A percentile compares a stretch with the other conserved stretches of the same genome.
Evolutionary conservation across 2,888 invertebrate genomes (phyloP).

Genomic region (Drosophila putrida): DNA sequence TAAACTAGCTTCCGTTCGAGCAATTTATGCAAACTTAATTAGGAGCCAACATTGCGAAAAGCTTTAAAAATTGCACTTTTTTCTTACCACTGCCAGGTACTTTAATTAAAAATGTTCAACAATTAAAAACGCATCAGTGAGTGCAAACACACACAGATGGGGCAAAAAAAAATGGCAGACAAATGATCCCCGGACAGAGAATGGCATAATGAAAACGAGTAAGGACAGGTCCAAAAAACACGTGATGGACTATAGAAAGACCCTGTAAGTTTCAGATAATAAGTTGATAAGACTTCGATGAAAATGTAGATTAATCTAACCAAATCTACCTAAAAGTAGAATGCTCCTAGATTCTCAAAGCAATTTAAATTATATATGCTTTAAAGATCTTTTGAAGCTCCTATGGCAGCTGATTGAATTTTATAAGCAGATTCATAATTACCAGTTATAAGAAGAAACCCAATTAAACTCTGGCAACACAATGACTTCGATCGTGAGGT

Average conservation of each 20-base stretch:
- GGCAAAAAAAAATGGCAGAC: background rate
- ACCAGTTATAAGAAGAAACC: too few species aligned
- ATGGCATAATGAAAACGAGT: slow-evolving; percentile 20
- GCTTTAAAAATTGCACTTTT: slow-evolving; percentile 50
- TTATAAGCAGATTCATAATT: too few species aligned
- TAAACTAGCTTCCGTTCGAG: slow-evolving; percentile 11
- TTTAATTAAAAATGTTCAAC: slow-evolving; percentile 66
- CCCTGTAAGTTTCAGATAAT: background rate
- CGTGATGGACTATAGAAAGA: background rate
- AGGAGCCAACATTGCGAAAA: slow-evolving; percentile 35
- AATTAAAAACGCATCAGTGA: slow-evolving; percentile 70
- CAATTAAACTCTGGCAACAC: too few species aligned
- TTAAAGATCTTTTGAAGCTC: too few species aligned
- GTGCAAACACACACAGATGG: slow-evolving; percentile 10
- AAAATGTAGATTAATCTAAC: background rate
- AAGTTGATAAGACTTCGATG: background rate
- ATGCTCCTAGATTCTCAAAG: background rate
- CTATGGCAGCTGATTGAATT: too few species aligned
- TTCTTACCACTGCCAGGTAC: slow-evolving; percentile 14
- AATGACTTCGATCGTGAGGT: too few species aligned
- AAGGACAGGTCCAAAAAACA: background rate
- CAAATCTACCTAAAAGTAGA: background rate
- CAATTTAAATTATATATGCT: too few species aligned
- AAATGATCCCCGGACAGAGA: slow-evolving; percentile 1
- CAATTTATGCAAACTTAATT: slow-evolving; percentile 69